Conservation (phyloP, 1,140 invertebrate species). For the Bombus haemorrhoidalis region DNA sequence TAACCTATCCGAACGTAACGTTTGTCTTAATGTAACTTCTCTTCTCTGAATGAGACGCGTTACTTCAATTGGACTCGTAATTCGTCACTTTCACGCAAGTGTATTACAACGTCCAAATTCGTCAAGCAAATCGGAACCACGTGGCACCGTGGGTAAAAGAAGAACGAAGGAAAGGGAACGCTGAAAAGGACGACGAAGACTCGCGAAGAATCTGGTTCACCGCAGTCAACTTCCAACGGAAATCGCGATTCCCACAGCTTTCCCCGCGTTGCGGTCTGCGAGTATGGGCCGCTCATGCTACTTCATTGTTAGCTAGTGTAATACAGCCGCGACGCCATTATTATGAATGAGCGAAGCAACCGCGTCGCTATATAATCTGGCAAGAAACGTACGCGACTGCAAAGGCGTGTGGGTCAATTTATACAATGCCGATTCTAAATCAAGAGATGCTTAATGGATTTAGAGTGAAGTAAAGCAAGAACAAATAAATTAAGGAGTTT, state of each 20-base stretch:
- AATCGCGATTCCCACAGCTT: conserved; percentile 75
- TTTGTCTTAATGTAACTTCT: not conserved
- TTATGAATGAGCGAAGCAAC: conserved; percentile 66
- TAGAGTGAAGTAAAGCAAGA: not conserved
- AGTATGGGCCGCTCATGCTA: conserved; percentile 57
- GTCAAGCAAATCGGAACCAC: conserved; percentile 33
- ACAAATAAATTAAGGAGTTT: no score
- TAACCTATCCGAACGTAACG: not conserved
- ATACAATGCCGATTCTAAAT: not conserved
- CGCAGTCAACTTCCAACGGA: conserved; percentile 66
- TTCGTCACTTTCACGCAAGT: not conserved
- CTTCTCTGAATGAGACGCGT: not conserved
- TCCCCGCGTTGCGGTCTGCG: conserved; percentile 58
- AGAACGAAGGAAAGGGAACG: not conserved
- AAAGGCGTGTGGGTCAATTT: not conserved
- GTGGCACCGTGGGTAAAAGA: not conserved
- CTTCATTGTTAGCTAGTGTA: conserved; percentile 61
- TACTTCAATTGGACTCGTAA: not conserved
- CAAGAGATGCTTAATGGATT: not conserved
- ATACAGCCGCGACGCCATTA: conserved; percentile 27
- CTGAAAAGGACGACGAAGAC: conserved; percentile 16
- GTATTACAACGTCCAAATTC: not conserved
- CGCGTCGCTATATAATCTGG: conserved; percentile 23
- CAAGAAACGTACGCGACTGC: conserved; percentile 16
- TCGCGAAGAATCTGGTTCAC: conserved; percentile 70